phyloP scores from a whole-genome alignment of 2,113 vertebrate species.

The Rhinichthys klamathensis region DNA sequence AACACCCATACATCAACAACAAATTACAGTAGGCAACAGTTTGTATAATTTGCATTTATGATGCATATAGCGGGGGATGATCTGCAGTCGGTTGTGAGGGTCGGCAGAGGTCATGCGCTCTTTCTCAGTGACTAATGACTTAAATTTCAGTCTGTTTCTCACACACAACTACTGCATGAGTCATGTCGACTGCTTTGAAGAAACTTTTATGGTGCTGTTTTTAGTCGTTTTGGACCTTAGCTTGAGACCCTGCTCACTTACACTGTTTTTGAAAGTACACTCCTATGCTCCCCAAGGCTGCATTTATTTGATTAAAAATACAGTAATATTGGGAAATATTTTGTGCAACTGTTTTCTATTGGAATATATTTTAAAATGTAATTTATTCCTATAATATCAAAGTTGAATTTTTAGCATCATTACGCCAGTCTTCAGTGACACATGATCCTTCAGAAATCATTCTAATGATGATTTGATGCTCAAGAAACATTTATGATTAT shows the following conservation, averaged over 20 bases:
- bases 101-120: not conserved
- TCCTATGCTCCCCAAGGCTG: not conserved
- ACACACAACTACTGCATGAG: not conserved
- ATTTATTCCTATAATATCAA: not conserved
- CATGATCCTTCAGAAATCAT: not conserved
- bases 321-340: not conserved
- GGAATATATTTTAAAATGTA: not conserved
- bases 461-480: not conserved
- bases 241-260: not conserved
- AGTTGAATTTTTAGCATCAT: not conserved
- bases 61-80: constrained; percentile 1
- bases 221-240: not conserved
- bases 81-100: constrained; percentile 6
- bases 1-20: constrained; percentile 6
- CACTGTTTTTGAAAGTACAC: not conserved
- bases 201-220: not conserved
- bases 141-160: not conserved
- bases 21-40: constrained; percentile 14
- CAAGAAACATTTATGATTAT: not conserved
- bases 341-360: not conserved
- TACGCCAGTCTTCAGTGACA: not conserved
- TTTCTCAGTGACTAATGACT: constrained; percentile 31
- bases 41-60: constrained; percentile 11
- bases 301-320: not conserved
- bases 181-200: not conserved